A percentile compares a stretch with the other conserved stretches of the same genome.
These are phyloP conservation scores for Cryptotermes secundus DNA, from an alignment of 1,140 invertebrate species.

Conservation along the genomic window DNA sequence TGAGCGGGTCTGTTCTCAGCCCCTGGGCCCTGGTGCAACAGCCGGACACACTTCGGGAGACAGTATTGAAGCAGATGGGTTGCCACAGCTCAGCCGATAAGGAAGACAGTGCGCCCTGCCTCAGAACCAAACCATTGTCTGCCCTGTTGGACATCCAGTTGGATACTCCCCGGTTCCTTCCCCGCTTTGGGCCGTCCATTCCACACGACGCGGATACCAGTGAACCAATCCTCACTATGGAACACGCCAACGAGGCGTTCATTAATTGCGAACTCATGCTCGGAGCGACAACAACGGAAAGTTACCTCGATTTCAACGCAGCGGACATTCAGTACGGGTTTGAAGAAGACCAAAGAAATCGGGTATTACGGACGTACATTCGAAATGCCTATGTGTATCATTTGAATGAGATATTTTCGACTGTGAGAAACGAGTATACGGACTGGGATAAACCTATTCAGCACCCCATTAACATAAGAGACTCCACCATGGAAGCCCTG, in stretches of 20 bases:
- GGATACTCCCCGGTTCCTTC: slow-evolving; percentile 55
- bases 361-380: slow-evolving; percentile 72
- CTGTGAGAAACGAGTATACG: slow-evolving; percentile 89
- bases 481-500: slow-evolving; percentile 84
- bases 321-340: slow-evolving; percentile 75
- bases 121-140: slow-evolving; percentile 57
- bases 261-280: slow-evolving; percentile 67
- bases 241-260: slow-evolving; percentile 66
- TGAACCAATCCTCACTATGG: slow-evolving; percentile 63
- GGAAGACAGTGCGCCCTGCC: slow-evolving; percentile 53
- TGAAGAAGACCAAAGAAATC: slow-evolving; percentile 72
- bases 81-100: slow-evolving; percentile 50
- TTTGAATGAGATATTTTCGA: slow-evolving; percentile 88
- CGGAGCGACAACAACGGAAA: slow-evolving; percentile 71
- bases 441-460: slow-evolving; percentile 86
- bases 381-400: slow-evolving; percentile 86
- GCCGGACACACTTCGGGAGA: slow-evolving; percentile 65
- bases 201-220: slow-evolving; percentile 60
- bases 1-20: slow-evolving; percentile 84
- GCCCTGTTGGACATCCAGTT: slow-evolving; percentile 62
- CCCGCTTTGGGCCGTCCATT: slow-evolving; percentile 63
- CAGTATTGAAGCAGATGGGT: slow-evolving; percentile 70
- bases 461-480: slow-evolving; percentile 79
- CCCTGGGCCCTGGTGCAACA: slow-evolving; percentile 79
- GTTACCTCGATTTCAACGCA: slow-evolving; percentile 72